phyloP scores from a whole-genome alignment of 2,797 vertebrate species.

The Urocyon cinereoargenteus region DNA sequence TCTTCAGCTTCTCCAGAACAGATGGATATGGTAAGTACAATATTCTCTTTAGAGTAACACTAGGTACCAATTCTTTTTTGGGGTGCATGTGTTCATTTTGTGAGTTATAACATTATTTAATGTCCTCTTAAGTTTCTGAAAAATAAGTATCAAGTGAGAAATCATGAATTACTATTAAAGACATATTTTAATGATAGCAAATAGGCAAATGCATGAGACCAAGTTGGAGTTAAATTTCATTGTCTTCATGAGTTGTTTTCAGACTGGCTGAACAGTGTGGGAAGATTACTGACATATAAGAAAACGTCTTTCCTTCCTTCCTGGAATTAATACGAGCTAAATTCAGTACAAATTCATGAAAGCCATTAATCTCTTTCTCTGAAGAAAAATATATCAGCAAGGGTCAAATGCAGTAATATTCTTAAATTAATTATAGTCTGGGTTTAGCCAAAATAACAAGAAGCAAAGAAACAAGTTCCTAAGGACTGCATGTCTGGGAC shows the following conservation, averaged over 20 bases:
- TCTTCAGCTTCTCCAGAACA: slow-evolving; percentile 94
- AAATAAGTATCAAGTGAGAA: not conserved
- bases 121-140: not conserved
- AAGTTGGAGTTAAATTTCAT: not conserved
- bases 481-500: not conserved
- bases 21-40: slow-evolving; percentile 92
- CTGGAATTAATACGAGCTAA: not conserved
- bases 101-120: not conserved
- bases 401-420: not conserved
- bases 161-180: not conserved
- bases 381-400: not conserved
- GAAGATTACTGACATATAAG: not conserved
- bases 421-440: not conserved
- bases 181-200: not conserved
- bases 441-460: not conserved
- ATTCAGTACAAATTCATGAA: not conserved
- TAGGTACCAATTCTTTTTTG: not conserved
- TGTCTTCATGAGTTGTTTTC: not conserved
- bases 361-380: not conserved
- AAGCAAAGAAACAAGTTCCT: not conserved
- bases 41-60: not conserved
- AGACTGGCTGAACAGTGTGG: not conserved
- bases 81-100: not conserved
- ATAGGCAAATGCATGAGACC: not conserved
- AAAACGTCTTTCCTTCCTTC: not conserved